phyloP scores from a whole-genome alignment of 2,888 invertebrate species.

The Trichopria drosophilae region DNA sequence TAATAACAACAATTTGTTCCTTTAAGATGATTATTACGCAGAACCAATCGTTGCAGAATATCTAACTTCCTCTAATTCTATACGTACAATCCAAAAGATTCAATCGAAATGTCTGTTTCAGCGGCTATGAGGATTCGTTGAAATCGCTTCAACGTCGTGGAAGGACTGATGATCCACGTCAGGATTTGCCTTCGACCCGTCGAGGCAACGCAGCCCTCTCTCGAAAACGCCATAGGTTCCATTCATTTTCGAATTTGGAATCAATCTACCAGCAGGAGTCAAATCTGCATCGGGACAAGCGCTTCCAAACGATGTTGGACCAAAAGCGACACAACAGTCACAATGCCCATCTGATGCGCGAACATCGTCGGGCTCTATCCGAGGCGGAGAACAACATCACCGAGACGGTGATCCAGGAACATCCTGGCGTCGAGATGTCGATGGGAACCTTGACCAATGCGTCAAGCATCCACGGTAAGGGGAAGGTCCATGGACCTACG shows the following conservation, averaged over 20 bases:
- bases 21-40: no score
- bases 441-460: conserved; percentile 1
- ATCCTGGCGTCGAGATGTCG: conserved; percentile 33
- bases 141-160: conserved; percentile 70
- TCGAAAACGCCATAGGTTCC: conserved; percentile 45
- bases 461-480: conserved; percentile 20
- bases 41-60: no score
- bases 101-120: no score
- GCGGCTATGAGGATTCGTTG: conserved; percentile 81
- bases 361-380: conserved; percentile 43
- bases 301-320: conserved; percentile 25
- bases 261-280: conserved; percentile 47
- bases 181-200: conserved; percentile 44
- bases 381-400: conserved; percentile 50
- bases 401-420: conserved; percentile 52
- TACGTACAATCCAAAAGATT: no score
- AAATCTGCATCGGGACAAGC: conserved; percentile 24
- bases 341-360: conserved; percentile 35
- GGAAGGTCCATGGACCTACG: conserved; percentile 6
- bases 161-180: conserved; percentile 52
- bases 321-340: conserved; percentile 18
- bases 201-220: conserved; percentile 2
- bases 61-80: no score
- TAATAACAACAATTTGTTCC: no score
- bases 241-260: conserved; percentile 51